Base-by-base conservation (phyloP, 1,140 invertebrate genomes). In the Hirudo medicinalis region DNA sequence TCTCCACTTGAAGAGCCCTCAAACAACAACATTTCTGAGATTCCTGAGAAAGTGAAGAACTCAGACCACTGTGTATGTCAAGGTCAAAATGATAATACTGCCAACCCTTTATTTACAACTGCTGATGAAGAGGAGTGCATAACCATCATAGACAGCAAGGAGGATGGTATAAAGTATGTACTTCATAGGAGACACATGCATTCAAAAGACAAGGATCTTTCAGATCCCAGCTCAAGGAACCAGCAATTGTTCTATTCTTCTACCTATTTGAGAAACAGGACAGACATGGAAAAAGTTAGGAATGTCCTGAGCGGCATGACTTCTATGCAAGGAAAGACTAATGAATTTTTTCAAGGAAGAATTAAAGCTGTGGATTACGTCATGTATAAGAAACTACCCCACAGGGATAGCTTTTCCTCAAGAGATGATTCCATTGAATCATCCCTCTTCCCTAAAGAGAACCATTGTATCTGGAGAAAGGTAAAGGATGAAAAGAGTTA, bases 71-170 rank as follows among this genome's bases (percentile, higher is more conserved):
- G 43, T 11, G 43, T 0, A 49, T 49, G 43, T 17, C 43, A 49
- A 27, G 8, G 57, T 68, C 27, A 68, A 68, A 68, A 11, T 32
- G 67, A 68, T 68, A 1, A 68, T 36, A n/a, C 67, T 29, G 25
- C 36, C 9, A 29, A 70, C 11, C 19, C 25, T 20, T n/a, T 25
- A 53, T 54, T 70, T 22, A 36, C 32, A 27, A 13, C 22, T 25
- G 20, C n/a, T 22, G 20, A 70, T 25, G 69, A 70, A 19, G 69
- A 54, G 17, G 40, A 70, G 25, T 70, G 69, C 69, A 70, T 70
- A n/a, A 29, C 43, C 15, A 25, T 53, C 27, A 19, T 32, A 63
- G 53, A 54, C 43, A 55, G 67, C 29, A 49, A 69, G 43, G 43
- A 69, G 2, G 29, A 49, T 49, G 43, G 67, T 22, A 63, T 53